These are phyloP conservation scores for Lophotriccus pileatus DNA, from an alignment of 2,797 vertebrate genomes.

Conservation along the genomic window DNA sequence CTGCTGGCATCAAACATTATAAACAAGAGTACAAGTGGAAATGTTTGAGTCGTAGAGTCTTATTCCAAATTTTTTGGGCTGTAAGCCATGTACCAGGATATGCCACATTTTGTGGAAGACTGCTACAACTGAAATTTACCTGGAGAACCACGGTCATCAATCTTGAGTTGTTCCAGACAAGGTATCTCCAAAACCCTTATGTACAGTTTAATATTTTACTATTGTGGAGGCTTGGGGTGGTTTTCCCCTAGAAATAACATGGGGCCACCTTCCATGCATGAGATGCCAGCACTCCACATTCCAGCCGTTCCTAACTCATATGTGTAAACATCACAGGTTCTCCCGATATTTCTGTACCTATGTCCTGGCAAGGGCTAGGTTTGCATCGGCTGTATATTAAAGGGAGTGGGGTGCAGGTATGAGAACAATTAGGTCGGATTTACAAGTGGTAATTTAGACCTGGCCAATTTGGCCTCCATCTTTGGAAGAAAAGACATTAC, in stretches of 20 bases:
- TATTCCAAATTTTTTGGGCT: neutral
- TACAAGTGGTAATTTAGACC: neutral
- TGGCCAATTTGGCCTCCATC: neutral
- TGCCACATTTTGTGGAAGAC: neutral
- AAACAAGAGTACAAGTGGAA: conserved; percentile 7
- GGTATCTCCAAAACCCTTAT: neutral
- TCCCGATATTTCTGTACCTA: neutral
- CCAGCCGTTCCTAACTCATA: neutral
- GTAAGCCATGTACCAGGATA: neutral
- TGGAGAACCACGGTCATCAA: neutral
- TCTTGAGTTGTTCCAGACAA: neutral
- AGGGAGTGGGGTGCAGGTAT: neutral
- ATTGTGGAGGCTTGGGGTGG: neutral
- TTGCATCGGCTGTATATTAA: neutral
- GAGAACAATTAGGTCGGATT: neutral
- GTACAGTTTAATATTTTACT: neutral
- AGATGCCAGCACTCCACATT: neutral
- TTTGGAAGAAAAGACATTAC: neutral
- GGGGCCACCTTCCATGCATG: neutral
- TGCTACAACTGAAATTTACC: neutral
- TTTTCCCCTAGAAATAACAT: neutral
- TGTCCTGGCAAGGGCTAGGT: neutral
- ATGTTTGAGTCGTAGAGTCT: neutral
- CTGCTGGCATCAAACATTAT: neutral
- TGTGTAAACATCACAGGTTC: neutral